Evolutionary conservation across 1,140 invertebrate genomes (phyloP).

Genomic region (Lucilia sericata): DNA sequence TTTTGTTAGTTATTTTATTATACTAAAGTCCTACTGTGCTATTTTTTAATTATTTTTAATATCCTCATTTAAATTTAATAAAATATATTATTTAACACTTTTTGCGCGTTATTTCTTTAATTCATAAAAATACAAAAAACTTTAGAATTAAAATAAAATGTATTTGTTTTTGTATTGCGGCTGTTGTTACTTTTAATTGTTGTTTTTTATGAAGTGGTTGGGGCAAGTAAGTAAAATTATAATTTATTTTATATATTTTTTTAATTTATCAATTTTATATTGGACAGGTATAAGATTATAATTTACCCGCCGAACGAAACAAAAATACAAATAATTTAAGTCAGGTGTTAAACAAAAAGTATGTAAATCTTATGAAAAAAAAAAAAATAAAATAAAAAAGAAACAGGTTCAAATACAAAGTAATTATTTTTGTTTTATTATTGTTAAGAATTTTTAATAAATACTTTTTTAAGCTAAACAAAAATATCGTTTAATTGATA

Average conservation of each 20-base stretch:
- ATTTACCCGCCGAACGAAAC: neutral
- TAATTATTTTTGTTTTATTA: slow-evolving; percentile 7
- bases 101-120: neutral
- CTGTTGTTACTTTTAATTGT: neutral
- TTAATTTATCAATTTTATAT: slow-evolving; percentile 1
- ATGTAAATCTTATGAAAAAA: neutral
- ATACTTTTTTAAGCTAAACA: no score
- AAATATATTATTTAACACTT: neutral
- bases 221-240: neutral
- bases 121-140: neutral
- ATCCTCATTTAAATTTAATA: neutral
- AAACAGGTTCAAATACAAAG: slow-evolving; percentile 11
- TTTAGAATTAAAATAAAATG: neutral
- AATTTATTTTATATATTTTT: neutral
- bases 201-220: slow-evolving; percentile 10
- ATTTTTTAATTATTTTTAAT: neutral
- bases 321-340: slow-evolving; percentile 9
- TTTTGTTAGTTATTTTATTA: no score
- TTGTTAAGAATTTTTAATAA: neutral
- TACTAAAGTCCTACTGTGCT: neutral
- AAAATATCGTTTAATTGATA: no score
- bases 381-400: neutral
- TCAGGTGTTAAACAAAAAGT: neutral
- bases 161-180: neutral
- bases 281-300: slow-evolving; percentile 6